Base-by-base conservation (phyloP, 2,888 invertebrate genomes). In the Chymomyza procnemis region DNA sequence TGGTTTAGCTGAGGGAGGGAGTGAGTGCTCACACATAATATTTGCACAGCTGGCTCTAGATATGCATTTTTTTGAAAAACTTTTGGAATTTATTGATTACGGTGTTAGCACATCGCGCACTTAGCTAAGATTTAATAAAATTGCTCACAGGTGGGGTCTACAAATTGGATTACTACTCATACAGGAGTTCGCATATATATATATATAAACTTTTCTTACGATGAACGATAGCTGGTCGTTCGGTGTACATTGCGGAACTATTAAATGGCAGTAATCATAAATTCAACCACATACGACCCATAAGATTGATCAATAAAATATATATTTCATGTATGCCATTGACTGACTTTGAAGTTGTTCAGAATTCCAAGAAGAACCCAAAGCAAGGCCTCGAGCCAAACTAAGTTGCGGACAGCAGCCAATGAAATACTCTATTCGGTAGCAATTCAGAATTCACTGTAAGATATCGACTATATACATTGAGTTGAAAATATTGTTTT, bases 231-330 rank as follows among this genome's bases (percentile, higher is more conserved):
- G 1, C 12, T 2, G 9, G 34, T 9, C 30, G 4, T 6, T 4
- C 12, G 9, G 34, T 41, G 34, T 12, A 41, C 34, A 41, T 41
- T 41, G 34, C 34, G 34, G 34, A 67, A 69, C 80, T 77, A 85
- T 81, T 75, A 82, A 85, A 68, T 69, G 66, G 59, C 74, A 71
- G 82, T 85, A 82, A 85, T 73, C 82, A 63, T 85, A 79, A 80
- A 78, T 71, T 66, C 80, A 73, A 80, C 79, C 79, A 72, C 79
- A 74, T 67, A 71, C 64, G 52, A 47, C 47, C 19, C 63, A 26
- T 26, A 26, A 18, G 67, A 64, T 67, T 76, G 69, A 77, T 71
- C 76, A 69, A 71, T 67, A 65, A 77, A 77, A 54, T 76, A 77
- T 76, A 77, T 71, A 74, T 76, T 68, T 77, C 75, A 41, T 41